phyloP scores from a whole-genome alignment of 1,140 invertebrate species.

The Eufriesea mexicana region DNA sequence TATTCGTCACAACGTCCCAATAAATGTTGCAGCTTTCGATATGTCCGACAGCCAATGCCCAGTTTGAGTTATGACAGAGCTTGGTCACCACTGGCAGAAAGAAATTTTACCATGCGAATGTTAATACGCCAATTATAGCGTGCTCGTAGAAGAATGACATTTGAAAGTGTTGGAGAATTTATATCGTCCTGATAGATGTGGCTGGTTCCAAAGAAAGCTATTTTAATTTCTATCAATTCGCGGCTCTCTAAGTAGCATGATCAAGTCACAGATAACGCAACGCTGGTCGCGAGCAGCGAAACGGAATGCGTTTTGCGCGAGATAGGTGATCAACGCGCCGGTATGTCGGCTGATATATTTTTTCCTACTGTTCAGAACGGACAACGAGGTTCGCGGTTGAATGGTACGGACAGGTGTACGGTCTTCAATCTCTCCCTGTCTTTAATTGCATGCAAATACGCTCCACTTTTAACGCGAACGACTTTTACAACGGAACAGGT shows the following conservation, averaged over 20 bases:
- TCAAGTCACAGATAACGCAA: conserved; percentile 14
- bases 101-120: too few relatives aligned
- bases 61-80: too few relatives aligned
- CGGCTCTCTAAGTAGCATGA: not conserved
- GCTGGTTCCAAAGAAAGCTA: too few relatives aligned
- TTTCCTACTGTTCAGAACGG: not conserved
- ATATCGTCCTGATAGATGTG: too few relatives aligned
- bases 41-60: too few relatives aligned
- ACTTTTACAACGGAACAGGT: not conserved
- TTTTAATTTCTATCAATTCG: conserved; percentile 11
- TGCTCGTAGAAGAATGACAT: not conserved
- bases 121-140: too few relatives aligned
- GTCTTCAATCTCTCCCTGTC: conserved; percentile 12
- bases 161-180: too few relatives aligned
- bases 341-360: conserved; percentile 12
- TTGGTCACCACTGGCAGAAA: too few relatives aligned
- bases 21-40: too few relatives aligned
- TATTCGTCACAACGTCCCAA: too few relatives aligned
- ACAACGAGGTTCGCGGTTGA: not conserved
- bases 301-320: conserved; percentile 31
- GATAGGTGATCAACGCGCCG: conserved; percentile 17
- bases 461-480: not conserved
- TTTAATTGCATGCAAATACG: conserved; percentile 41
- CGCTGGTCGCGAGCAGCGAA: not conserved
- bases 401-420: conserved; percentile 33